Evolutionary conservation across 2,888 invertebrate genomes (phyloP), one percentile per base, ranked within the genome.

Genomic region (Callosobruchus maculatus): DNA sequence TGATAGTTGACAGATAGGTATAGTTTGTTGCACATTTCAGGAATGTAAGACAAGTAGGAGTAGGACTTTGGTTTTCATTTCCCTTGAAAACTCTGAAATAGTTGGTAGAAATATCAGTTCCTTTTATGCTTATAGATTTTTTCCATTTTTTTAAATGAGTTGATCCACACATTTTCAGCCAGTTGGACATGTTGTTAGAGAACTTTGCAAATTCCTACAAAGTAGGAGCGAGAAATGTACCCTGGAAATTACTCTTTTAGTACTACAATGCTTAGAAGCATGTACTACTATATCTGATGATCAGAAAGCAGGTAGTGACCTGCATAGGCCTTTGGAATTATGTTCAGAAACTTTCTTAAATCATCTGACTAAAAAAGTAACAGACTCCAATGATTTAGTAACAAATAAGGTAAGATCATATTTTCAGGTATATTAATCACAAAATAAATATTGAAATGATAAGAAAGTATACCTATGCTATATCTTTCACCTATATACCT

Each of bases 391-490:
- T 85, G 88, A 89, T 77, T 85, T 88, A 80, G 81, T 88, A 68
- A 88, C 88, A 82, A 88, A 87, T 81, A 90, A 90, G 86, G 90
- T 90, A 83, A 82, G 72, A 74, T 68, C 18, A 67, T 20, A n/a
- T n/a, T n/a, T 21, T 72, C 49, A 20, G 2, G 49, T 9, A 67
- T 69, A 4, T 70, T 0, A n/a, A n/a, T n/a, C n/a, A n/a, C n/a
- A n/a, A n/a, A n/a, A n/a, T n/a, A n/a, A n/a, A n/a, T n/a, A n/a
- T n/a, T n/a, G n/a, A n/a, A n/a, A n/a, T n/a, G n/a, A n/a, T n/a
- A n/a, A n/a, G n/a, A n/a, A n/a, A n/a, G n/a, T n/a, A n/a, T n/a
- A n/a, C n/a, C n/a, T n/a, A n/a, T n/a, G n/a, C n/a, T n/a, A n/a
- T n/a, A n/a, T n/a, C n/a, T n/a, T n/a, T n/a, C n/a, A n/a, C n/a